phyloP scores from a whole-genome alignment of 1,140 invertebrate species.

The Rhyzopertha dominica region DNA sequence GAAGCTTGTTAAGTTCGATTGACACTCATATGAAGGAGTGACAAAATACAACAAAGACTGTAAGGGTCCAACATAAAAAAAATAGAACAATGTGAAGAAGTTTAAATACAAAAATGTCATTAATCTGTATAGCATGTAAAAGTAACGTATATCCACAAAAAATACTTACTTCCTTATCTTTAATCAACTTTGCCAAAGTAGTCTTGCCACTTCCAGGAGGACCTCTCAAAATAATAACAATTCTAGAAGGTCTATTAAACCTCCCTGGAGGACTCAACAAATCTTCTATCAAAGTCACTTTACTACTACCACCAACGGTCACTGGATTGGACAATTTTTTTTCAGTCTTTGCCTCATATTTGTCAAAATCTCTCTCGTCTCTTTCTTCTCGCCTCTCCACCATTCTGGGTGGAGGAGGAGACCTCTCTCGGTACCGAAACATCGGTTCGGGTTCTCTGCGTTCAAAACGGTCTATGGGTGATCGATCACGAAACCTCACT shows the following conservation, averaged over 20 bases:
- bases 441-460: no score
- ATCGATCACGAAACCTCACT: no score
- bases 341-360: conserved; percentile 3
- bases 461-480: no score
- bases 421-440: no score
- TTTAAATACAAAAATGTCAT: no score
- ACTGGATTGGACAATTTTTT: background rate
- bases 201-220: conserved; percentile 88
- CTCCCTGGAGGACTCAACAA: conserved; percentile 69
- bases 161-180: conserved; percentile 57
- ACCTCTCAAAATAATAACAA: conserved; percentile 86
- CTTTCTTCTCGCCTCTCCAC: conserved; percentile 3
- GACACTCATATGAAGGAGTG: no score
- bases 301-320: background rate
- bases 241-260: conserved; percentile 69
- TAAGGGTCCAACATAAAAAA: no score
- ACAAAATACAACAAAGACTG: no score
- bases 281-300: conserved; percentile 71
- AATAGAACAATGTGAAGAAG: no score
- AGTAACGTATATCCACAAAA: conserved; percentile 54
- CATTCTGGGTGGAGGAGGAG: no score
- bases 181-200: conserved; percentile 79
- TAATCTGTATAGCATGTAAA: no score
- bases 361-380: conserved; percentile 1
- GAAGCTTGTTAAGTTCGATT: no score